Evolutionary conservation across 2,888 invertebrate genomes (phyloP).

Genomic region (Cosmorhoe ocellata): DNA sequence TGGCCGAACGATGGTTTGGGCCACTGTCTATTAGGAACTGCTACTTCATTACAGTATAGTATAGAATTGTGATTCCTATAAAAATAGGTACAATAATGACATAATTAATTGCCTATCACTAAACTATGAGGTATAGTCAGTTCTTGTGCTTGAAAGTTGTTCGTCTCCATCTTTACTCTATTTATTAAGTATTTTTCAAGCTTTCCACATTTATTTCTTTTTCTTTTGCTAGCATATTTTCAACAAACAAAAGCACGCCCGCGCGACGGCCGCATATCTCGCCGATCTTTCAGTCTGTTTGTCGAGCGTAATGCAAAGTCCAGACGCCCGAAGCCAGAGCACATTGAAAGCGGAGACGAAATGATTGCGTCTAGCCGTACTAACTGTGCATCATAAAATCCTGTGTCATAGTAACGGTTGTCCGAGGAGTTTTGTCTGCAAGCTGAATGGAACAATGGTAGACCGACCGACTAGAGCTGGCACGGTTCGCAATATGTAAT

Average conservation of each 20-base stretch:
- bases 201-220: no score
- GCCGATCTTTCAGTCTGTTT: conserved; percentile 7
- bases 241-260: conserved; percentile 6
- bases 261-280: neutral
- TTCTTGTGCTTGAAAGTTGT: no score
- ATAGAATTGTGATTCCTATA: no score
- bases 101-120: no score
- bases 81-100: no score
- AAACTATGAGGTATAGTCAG: no score
- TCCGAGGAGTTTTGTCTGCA: conserved; percentile 8
- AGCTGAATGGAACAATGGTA: conserved; percentile 14
- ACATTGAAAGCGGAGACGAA: conserved; percentile 28
- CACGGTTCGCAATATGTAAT: no score
- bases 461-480: neutral
- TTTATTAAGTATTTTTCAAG: no score
- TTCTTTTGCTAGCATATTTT: neutral
- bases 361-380: conserved; percentile 26
- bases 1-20: no score
- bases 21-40: no score
- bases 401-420: conserved; percentile 8
- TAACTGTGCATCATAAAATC: conserved; percentile 9
- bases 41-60: no score
- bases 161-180: no score
- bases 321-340: conserved; percentile 27
- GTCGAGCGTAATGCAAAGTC: conserved; percentile 30